Evolutionary conservation across 2,888 invertebrate species (phyloP), one percentile per base, ranked within the genome.

Genomic region (Tethea ocularis): DNA sequence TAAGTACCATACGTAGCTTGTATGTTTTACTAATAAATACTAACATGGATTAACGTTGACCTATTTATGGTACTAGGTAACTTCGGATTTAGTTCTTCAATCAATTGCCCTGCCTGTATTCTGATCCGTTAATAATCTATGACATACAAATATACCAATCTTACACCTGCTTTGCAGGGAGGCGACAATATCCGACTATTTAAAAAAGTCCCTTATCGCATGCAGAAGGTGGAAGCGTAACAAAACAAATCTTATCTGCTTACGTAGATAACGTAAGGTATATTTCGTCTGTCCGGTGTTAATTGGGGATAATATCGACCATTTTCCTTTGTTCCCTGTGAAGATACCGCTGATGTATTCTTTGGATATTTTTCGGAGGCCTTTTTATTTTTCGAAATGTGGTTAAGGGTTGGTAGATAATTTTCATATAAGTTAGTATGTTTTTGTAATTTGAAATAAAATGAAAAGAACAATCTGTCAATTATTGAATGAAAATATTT

Each of bases 241-340:
- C 87, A 84, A 86, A 83, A 83, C 84, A 82, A 75, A 81, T 75
- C 76, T 87, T 88, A 89, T 88, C 87, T 77, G 61, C 60, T 58
- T 55, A 57, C 22, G 57, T 62, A 77, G 84, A 86, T 84, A 86
- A 78, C 72, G 52, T 57, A 58, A 67, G 68, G 67, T 59, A 71
- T 75, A 72, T 77, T 78, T 81, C 65, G 68, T 70, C 76, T 64
- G 68, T 63, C 69, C 72, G 75, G 83, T 85, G 88, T 88, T 90
- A 90, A 90, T 91, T 89, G 82, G 78, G 72, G 71, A 70, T 82
- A 81, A 80, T 82, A 77, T 71, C 68, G 62, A 65, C 63, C 66
- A 61, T 67, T 76, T 71, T 73, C 74, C 73, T 79, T 76, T 74
- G 69, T 74, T 72, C 60, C 38, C 38, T 57, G 26, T 33, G 66